phyloP scores from a whole-genome alignment of 2,888 invertebrate genomes.

The Leptopilina drosophilae region DNA sequence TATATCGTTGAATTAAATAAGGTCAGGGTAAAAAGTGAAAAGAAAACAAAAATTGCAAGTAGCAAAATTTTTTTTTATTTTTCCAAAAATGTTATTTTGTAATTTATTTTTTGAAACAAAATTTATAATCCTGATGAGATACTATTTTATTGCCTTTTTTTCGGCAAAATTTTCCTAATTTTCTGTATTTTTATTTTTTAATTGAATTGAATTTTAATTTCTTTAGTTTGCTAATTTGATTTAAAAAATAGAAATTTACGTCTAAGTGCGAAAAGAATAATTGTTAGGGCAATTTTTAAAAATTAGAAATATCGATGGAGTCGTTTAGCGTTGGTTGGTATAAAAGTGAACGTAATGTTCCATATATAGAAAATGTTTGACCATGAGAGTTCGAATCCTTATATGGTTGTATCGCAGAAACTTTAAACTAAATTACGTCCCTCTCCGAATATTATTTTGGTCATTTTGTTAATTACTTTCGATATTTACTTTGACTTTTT shows the following conservation, averaged over 20 bases:
- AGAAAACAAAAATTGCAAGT: not conserved
- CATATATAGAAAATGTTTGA: conserved; percentile 44
- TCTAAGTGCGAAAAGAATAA: too few relatives aligned
- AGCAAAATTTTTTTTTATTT: not conserved
- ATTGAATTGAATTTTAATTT: too few relatives aligned
- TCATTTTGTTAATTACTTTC: not conserved
- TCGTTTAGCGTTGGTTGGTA: not conserved
- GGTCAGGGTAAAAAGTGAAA: conserved; percentile 26
- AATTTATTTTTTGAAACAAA: too few relatives aligned
- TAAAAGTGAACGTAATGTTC: conserved; percentile 45
- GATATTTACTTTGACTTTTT: too few relatives aligned
- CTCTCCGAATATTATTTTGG: not conserved
- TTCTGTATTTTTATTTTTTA: too few relatives aligned
- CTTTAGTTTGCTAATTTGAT: too few relatives aligned
- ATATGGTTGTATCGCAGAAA: conserved; percentile 44
- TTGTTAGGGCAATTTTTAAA: not conserved
- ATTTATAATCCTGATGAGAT: too few relatives aligned
- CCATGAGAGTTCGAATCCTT: conserved; percentile 54
- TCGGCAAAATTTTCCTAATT: too few relatives aligned
- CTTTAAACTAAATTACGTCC: not conserved
- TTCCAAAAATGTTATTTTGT: too few relatives aligned
- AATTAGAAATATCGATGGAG: not conserved
- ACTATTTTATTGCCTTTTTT: too few relatives aligned
- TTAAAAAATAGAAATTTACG: too few relatives aligned
- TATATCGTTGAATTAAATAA: not conserved